Evolutionary conservation across 2,113 vertebrate species (phyloP).

Genomic region (Oceanites oceanicus): DNA sequence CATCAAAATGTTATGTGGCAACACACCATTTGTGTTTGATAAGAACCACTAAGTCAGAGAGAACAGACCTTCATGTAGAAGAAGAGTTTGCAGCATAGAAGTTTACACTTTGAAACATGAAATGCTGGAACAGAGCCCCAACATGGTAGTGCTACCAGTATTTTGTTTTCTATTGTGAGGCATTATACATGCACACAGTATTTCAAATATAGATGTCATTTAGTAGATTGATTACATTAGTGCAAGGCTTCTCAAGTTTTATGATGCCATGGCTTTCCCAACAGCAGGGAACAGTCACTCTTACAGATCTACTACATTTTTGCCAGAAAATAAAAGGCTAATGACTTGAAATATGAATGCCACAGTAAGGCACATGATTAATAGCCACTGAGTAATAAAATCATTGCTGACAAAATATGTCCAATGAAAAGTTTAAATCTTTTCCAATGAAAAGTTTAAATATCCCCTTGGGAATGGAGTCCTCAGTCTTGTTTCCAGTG

Average conservation of each 20-base stretch:
- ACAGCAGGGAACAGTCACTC: slow-evolving; percentile 21
- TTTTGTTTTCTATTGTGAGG: not conserved
- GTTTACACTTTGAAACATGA: too few relatives aligned
- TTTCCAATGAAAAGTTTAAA: slow-evolving; percentile 58
- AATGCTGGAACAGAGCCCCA: not conserved
- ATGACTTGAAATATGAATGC: slow-evolving; percentile 56
- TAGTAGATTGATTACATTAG: slow-evolving; percentile 30
- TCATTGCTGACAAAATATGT: slow-evolving; percentile 48
- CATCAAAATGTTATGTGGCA: not conserved
- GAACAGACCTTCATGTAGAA: not conserved
- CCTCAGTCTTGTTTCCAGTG: slow-evolving; percentile 25
- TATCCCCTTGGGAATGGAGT: slow-evolving; percentile 27
- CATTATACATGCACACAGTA: not conserved
- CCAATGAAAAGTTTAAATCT: slow-evolving; percentile 57
- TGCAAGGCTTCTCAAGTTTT: slow-evolving; percentile 50
- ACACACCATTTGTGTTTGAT: not conserved
- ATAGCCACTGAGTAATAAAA: slow-evolving; percentile 58
- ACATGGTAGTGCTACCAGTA: not conserved
- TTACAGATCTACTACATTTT: slow-evolving; percentile 43
- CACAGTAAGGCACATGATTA: slow-evolving; percentile 35
- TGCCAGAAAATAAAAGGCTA: slow-evolving; percentile 51
- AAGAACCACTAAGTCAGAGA: not conserved
- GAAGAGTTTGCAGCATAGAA: not conserved
- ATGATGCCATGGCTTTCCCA: slow-evolving; percentile 39
- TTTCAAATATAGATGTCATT: slow-evolving; percentile 22